phyloP scores from a whole-genome alignment of 64 coral and sea anemone genomes.

The Trachythela sp. region DNA sequence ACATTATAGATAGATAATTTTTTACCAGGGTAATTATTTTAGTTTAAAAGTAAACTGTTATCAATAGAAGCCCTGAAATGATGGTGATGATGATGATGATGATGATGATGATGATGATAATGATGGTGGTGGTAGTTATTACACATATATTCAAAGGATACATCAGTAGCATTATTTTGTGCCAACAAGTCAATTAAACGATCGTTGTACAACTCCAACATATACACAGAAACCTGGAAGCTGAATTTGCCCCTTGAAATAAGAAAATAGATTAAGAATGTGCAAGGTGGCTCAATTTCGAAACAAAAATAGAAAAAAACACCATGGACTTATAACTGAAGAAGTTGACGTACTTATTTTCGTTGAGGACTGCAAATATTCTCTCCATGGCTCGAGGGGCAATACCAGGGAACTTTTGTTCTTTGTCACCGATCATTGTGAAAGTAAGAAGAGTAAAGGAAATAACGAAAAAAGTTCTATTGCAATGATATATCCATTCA shows the following conservation, averaged over 20 bases:
- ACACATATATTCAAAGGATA: too few species aligned
- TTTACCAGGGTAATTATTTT: too few species aligned
- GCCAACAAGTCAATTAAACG: constrained; percentile 83
- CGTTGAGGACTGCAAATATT: constrained; percentile 63
- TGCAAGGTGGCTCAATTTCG: background rate
- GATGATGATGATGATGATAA: too few species aligned
- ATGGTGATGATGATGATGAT: too few species aligned
- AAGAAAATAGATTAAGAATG: background rate
- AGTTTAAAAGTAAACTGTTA: too few species aligned
- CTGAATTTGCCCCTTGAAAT: constrained; percentile 72
- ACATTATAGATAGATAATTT: too few species aligned
- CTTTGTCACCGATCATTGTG: constrained; percentile 97
- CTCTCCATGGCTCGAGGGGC: constrained; percentile 88
- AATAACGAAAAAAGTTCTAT: background rate
- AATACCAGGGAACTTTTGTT: constrained; percentile 83
- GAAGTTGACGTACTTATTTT: constrained; percentile 64
- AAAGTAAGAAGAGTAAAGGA: constrained; percentile 57
- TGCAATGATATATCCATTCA: too few species aligned
- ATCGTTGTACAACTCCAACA: constrained; percentile 95
- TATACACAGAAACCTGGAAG: constrained; percentile 74
- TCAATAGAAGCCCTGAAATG: too few species aligned
- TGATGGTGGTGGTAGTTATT: too few species aligned
- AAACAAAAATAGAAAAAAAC: background rate
- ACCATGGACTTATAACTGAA: background rate
- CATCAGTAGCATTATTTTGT: constrained; percentile 55